Percentiles rank a stretch among this genome's conserved stretches.
These are phyloP conservation scores for Aspidiotus rigidus DNA, from an alignment of 2,888 invertebrate species.

Conservation along the genomic window DNA sequence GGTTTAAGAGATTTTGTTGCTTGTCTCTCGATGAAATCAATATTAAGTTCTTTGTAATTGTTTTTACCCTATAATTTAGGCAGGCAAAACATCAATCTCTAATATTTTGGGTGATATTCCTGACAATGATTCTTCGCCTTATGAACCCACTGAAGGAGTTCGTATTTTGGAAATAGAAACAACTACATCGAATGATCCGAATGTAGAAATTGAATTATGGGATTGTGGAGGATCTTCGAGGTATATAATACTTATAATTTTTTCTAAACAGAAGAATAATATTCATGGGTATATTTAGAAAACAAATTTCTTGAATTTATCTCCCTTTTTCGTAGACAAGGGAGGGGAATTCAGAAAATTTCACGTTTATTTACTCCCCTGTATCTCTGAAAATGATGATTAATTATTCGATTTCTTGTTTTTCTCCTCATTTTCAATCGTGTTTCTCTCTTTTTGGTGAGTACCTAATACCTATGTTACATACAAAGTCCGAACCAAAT, in stretches of 20 bases:
- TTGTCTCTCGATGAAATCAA: background rate
- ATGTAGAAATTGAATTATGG: conserved; percentile 67
- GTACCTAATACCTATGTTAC: no score
- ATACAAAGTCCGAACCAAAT: no score
- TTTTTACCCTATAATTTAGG: background rate
- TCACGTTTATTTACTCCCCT: no score
- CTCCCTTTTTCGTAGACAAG: no score
- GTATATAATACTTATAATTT: conserved; percentile 43
- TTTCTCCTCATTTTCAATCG: no score
- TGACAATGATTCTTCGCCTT: conserved; percentile 41
- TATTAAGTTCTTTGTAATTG: background rate
- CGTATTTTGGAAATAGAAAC: conserved; percentile 67
- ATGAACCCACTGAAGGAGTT: conserved; percentile 61
- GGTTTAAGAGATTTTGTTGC: background rate
- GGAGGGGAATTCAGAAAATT: no score
- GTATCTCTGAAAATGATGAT: no score
- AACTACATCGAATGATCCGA: conserved; percentile 44
- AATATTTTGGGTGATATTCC: conserved; percentile 24
- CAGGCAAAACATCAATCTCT: conserved; percentile 26
- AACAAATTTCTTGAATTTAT: no score
- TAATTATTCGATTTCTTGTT: no score
- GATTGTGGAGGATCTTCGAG: conserved; percentile 68
- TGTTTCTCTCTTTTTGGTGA: no score
- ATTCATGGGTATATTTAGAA: no score
- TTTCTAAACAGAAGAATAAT: no score